A percentile compares a stretch with the other conserved stretches of the same genome.
These are phyloP conservation scores for Chromis chromis DNA, from an alignment of 2,797 vertebrate genomes.

Conservation along the genomic window DNA sequence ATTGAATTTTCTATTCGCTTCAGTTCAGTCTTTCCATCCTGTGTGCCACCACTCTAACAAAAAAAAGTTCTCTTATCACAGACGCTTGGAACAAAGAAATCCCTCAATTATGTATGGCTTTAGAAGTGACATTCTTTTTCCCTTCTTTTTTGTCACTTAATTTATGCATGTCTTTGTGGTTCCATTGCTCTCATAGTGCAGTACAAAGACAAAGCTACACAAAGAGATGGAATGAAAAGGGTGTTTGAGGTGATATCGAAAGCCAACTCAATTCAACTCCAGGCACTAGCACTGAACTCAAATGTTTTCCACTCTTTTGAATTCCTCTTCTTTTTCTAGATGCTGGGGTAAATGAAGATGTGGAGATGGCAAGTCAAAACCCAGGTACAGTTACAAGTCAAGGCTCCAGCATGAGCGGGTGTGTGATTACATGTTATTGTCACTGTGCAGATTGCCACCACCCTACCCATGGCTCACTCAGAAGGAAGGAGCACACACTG, in stretches of 20 bases:
- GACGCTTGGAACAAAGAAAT: constrained; percentile 77
- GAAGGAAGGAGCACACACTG: constrained; percentile 26
- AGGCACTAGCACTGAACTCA: constrained; percentile 46
- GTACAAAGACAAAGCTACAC: constrained; percentile 75
- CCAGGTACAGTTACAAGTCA: constrained; percentile 55
- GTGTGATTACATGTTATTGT: constrained; percentile 34
- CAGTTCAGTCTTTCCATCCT: constrained; percentile 66
- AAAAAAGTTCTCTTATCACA: constrained; percentile 78
- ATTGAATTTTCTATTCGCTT: constrained; percentile 71
- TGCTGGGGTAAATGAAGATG: constrained; percentile 53
- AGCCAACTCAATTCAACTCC: constrained; percentile 62
- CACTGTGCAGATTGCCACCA: constrained; percentile 21
- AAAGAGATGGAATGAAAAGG: constrained; percentile 75
- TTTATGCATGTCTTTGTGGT: constrained; percentile 83
- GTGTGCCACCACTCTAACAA: constrained; percentile 50
- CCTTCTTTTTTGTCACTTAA: constrained; percentile 75
- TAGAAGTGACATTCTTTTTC: constrained; percentile 79
- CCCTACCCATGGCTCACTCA: constrained; percentile 22
- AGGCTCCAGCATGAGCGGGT: constrained; percentile 4
- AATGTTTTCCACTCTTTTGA: constrained; percentile 56
- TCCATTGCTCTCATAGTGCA: constrained; percentile 76
- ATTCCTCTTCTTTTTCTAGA: constrained; percentile 61
- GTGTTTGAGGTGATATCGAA: constrained; percentile 78
- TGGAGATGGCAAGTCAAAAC: constrained; percentile 77
- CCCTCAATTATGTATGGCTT: constrained; percentile 83